Evolutionary conservation across 2,797 vertebrate genomes (phyloP), one percentile per base, ranked within the genome.

Genomic region (Acrocephalus scirpaceus): DNA sequence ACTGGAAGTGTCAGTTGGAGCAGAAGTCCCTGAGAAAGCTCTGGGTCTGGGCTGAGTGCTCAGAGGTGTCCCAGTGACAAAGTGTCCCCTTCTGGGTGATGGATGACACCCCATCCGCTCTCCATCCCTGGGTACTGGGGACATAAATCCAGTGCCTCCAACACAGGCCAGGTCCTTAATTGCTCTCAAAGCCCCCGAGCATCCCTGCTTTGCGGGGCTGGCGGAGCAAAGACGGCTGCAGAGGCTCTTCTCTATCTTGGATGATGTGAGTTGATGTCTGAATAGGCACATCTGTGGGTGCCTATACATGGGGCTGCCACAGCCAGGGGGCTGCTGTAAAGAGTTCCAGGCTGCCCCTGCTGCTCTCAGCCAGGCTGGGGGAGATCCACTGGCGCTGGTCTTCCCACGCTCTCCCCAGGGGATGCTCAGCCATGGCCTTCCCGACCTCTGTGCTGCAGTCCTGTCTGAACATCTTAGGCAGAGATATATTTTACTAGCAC

Each of bases 31-130:
- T 29, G 30, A 30, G 44, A 84, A 30, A n/a, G 4, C 51, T 56
- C 22, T 34, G 61, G 5, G 0, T 57, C 89, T 69, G 38, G 34
- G 16, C 45, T 6, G 10, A n/a, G 36, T 51, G 47, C 4, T 7
- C 21, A 10, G 87, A 81, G 27, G 14, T 7, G 9, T 86, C 44
- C 53, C 42, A 7, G 51, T 79, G 71, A 87, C 73, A 9, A 79
- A 88, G 32, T 64, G 44, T 91, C 64, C 30, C 54, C 29, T 89
- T 87, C 74, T 65, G n/a, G 19, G 15, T 91, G 80, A 91, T 90
- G 60, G 64, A 90, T 96, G 74, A 38, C 30, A 54, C 48, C 54
- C 51, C 34, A 47, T 69, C 47, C 0, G 0, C 26, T 90, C 40
- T 60, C 36, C 32, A 8, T 74, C 36, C 65, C 57, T 78, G 38